Evolutionary conservation across 2,888 invertebrate species (phyloP).

Genomic region (Sminthurinus aureus): DNA sequence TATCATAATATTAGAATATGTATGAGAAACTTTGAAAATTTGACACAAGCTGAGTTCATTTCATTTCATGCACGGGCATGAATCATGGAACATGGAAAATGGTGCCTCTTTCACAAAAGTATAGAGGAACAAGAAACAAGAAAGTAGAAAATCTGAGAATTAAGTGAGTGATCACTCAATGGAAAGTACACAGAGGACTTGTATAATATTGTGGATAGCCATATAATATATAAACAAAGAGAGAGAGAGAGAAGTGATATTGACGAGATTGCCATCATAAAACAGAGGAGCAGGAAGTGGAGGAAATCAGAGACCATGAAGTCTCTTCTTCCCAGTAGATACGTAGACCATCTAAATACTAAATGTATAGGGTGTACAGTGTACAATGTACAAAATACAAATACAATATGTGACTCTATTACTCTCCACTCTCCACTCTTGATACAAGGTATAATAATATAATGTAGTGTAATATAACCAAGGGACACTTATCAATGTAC

Average conservation of each 20-base stretch:
- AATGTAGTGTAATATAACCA: background rate
- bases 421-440: too few relatives aligned
- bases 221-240: too few relatives aligned
- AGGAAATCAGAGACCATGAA: background rate
- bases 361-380: background rate
- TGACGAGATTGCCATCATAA: conserved; percentile 5
- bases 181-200: background rate
- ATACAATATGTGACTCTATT: background rate
- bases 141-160: background rate
- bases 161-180: background rate
- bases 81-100: background rate
- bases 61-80: background rate
- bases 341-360: too few relatives aligned
- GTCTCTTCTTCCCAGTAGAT: background rate
- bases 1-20: too few relatives aligned
- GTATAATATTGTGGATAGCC: background rate
- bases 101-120: background rate
- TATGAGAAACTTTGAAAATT: too few relatives aligned
- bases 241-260: conserved; percentile 1
- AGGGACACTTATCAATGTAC: background rate
- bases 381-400: background rate
- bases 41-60: too few relatives aligned
- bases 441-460: background rate
- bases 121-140: too few relatives aligned
- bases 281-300: conserved; percentile 6